phyloP scores from a whole-genome alignment of 2,888 invertebrate genomes.

The Callyntrura sp. region DNA sequence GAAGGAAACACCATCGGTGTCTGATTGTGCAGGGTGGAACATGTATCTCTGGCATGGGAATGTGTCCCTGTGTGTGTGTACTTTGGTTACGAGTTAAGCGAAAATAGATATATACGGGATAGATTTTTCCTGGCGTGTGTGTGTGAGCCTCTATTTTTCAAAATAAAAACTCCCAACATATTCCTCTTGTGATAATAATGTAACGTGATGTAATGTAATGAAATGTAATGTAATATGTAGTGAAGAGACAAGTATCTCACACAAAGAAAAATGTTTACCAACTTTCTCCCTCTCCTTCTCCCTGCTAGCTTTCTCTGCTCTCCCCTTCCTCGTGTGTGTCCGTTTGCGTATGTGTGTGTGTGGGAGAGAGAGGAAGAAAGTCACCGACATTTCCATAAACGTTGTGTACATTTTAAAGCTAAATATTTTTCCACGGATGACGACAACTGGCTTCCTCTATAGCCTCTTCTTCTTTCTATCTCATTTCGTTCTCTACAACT shows the following conservation, averaged over 20 bases:
- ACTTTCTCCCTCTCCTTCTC: constrained; percentile 51
- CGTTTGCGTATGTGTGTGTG: neutral
- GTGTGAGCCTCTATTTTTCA: constrained; percentile 49
- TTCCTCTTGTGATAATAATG: constrained; percentile 76
- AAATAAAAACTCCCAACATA: constrained; percentile 66
- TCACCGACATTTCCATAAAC: constrained; percentile 79
- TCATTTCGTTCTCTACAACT: neutral
- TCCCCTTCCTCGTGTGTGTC: constrained; percentile 1
- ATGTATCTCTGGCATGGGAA: neutral
- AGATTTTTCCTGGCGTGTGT: constrained; percentile 57
- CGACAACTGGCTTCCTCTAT: constrained; percentile 67
- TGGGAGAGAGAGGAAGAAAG: constrained; percentile 50
- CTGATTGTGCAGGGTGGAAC: constrained; percentile 12
- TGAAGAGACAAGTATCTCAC: constrained; percentile 68
- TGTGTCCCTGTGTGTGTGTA: constrained; percentile 1
- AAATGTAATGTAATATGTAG: constrained; percentile 75
- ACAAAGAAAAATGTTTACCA: constrained; percentile 70
- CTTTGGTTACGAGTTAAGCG: neutral
- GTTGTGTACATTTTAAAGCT: constrained; percentile 78
- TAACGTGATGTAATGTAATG: constrained; percentile 77
- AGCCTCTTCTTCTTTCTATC: constrained; percentile 34
- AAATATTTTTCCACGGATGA: constrained; percentile 74
- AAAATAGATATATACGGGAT: neutral
- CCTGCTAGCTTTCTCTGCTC: constrained; percentile 59
- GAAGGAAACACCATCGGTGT: constrained; percentile 26